Evolutionary conservation across 2,888 invertebrate species (phyloP), one percentile per base, ranked within the genome.

Genomic region (Lycophotia porphyrea): DNA sequence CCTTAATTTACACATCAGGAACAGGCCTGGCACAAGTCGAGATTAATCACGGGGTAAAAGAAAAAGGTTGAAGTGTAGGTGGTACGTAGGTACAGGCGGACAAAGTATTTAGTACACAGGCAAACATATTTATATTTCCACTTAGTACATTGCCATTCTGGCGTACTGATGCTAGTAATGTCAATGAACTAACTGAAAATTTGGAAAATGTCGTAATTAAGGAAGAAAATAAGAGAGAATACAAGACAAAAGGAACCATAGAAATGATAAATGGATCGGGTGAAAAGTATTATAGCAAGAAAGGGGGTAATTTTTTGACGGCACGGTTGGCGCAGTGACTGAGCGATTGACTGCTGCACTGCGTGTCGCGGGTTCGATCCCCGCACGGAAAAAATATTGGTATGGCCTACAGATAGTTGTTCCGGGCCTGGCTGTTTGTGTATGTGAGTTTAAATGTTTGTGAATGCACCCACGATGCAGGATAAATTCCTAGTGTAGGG

Each of bases 1-100:
- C 58, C 75, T 71, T 84, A 47, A 81, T 70, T 80, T 81, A 84
- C 70, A 67, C 66, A 84, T 80, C 75, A 84, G 44, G 67, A 84
- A 74, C 75, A 81, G 63, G 21, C 36, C 34, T n/a, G 31, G 39
- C 39, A 34, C 34, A 52, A 34, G 55, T 61, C 58, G 36, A 64
- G 61, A 84, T 84, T 81, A 81, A 81, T 84, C 66, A 47, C 39
- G 5, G 42, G 24, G 15, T 47, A 18, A 42, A 21, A 60, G 47
- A 65, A 73, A 79, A 80, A 68, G n/a, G 64, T 72, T 63, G 11
- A 60, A 34, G 27, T 42, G 7, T 71, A 58, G 21, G n/a, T 71
- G 27, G 58, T 58, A 58, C 15, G 18, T 58, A 31, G 18, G 18
- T 58, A 58, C 1, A 9, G 21, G 31, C n/a, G 31, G 21, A 21